Base-by-base conservation (phyloP, 2,888 invertebrate genomes). In the Yponomeuta cagnagella region DNA sequence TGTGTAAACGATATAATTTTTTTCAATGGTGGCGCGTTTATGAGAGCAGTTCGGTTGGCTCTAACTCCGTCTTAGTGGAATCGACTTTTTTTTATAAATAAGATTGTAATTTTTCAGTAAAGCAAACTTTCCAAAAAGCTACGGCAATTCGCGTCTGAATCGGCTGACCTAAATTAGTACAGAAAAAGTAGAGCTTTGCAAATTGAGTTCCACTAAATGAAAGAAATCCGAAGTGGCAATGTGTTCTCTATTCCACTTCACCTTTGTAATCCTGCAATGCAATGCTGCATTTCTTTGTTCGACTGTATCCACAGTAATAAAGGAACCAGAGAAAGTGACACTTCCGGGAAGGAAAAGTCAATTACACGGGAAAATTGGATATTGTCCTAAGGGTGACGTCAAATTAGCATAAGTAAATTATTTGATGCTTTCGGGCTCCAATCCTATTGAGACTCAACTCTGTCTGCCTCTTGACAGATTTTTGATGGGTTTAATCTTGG, bases 391-490 rank as follows among this genome's bases (percentile, higher is more conserved):
- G 86, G 84, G 88, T 86, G 83, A 84, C 82, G 82, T 86, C 77
- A 81, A 80, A 89, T 89, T 89, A 86, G 82, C 88, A 88, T 89
- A 88, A 88, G 82, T 81, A 88, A 88, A 88, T 88, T 87, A 72
- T 72, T 70, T 82, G 82, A 87, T 84, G 84, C 82, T 82, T 82
- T 80, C 77, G 74, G 74, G 72, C 75, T 72, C 68, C 80, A 81
- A 82, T 78, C 80, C 83, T 80, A 79, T 79, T 74, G 82, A 82
- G 82, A 76, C 77, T 78, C 78, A 31, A 76, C 81, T 82, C 79
- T 82, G 52, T 12, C 52, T 15, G 52, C 12, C 15, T 12, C 52
- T 58, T 58, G 15, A 3, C 52, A 12, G 52, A 58, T 58, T 58
- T 52, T 58, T 12, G 52, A 58, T 15, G 52, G 52, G 52, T 15